phyloP scores from a whole-genome alignment of 2,113 vertebrate species.

The Ibidorhyncha struthersii region DNA sequence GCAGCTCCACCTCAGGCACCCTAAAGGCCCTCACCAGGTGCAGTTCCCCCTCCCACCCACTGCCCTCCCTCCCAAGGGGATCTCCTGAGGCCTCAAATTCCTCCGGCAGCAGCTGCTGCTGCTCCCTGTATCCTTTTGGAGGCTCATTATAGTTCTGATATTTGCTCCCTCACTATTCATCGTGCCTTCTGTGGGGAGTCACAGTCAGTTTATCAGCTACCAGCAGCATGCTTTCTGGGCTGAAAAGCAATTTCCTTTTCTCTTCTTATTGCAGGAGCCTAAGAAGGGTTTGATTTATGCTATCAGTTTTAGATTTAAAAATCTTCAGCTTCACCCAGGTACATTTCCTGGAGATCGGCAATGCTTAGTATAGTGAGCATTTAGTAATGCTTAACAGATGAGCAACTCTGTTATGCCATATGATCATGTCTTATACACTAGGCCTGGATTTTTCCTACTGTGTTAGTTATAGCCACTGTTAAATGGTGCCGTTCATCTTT shows the following conservation, averaged over 20 bases:
- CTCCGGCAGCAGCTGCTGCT: neutral
- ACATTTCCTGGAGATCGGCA: slow-evolving; percentile 57
- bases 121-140: neutral
- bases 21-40: neutral
- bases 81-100: neutral
- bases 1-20: neutral
- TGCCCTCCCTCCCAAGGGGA: neutral
- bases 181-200: neutral
- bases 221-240: slow-evolving; percentile 23
- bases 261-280: slow-evolving; percentile 42
- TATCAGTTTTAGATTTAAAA: slow-evolving; percentile 61
- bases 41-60: neutral
- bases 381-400: slow-evolving; percentile 51
- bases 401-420: slow-evolving; percentile 16
- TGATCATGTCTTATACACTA: neutral
- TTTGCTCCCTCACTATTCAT: neutral
- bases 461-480: neutral
- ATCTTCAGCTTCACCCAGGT: slow-evolving; percentile 57
- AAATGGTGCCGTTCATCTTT: neutral
- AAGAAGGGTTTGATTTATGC: slow-evolving; percentile 49
- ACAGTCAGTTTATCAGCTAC: slow-evolving; percentile 52
- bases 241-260: slow-evolving; percentile 66
- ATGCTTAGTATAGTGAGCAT: slow-evolving; percentile 28
- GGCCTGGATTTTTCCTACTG: neutral
- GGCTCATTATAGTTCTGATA: neutral